Percentiles rank a stretch among this genome's conserved stretches.
Evolutionary conservation across 37 sponge, comb jelly and placozoan species (phyloP).

Genomic region (Bolinopsis microptera): DNA sequence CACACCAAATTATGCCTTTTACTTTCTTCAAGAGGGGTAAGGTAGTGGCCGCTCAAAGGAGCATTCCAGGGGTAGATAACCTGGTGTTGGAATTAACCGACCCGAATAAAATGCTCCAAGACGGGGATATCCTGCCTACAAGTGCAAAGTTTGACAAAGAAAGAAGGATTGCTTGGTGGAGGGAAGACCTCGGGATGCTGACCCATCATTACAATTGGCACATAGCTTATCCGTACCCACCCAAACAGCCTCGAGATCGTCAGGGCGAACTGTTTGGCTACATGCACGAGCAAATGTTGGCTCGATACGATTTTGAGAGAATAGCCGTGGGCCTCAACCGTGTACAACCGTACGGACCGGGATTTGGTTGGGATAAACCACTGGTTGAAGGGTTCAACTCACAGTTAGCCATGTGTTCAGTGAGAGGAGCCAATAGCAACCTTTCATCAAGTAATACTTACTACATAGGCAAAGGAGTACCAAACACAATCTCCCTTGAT

Average conservation of each 20-base stretch:
- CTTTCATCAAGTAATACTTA: not conserved
- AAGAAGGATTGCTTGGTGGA: not conserved
- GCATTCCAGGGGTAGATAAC: too few relatives aligned
- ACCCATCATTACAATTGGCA: conserved; percentile 25
- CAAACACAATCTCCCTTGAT: not conserved
- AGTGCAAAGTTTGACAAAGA: not conserved
- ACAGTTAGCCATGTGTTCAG: not conserved
- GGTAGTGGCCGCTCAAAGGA: too few relatives aligned
- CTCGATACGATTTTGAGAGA: conserved; percentile 22
- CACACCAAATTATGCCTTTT: too few relatives aligned
- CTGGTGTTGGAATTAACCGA: too few relatives aligned
- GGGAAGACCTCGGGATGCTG: not conserved
- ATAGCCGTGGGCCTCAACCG: not conserved
- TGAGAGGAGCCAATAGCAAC: not conserved
- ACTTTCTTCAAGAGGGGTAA: too few relatives aligned
- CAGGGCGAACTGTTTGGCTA: conserved; percentile 40
- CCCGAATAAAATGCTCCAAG: too few relatives aligned
- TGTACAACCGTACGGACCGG: not conserved
- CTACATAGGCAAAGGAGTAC: too few relatives aligned
- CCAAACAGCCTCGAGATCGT: not conserved
- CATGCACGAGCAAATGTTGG: conserved; percentile 44
- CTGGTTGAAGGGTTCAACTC: not conserved
- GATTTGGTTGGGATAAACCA: not conserved
- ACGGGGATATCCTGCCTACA: too few relatives aligned
- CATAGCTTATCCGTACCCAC: not conserved